Conservation (phyloP, 1,140 invertebrate species). For the Anoplolepis gracilipes region DNA sequence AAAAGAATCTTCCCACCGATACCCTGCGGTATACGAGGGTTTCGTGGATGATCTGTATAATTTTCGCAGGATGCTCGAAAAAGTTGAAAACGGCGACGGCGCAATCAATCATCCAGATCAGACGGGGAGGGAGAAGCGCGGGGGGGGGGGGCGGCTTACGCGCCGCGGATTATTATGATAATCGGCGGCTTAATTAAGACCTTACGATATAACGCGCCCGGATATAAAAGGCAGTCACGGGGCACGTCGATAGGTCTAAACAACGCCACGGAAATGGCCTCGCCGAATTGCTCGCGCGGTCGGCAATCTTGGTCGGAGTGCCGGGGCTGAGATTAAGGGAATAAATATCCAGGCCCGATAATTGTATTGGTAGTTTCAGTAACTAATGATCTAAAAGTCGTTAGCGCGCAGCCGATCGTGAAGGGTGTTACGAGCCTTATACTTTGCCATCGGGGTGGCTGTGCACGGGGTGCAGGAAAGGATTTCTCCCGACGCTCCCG, state of each 20-base stretch:
- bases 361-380: slow-evolving; percentile 86
- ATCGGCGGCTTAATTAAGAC: slow-evolving; percentile 70
- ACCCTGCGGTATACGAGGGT: slow-evolving; percentile 27
- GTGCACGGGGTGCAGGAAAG: not conserved
- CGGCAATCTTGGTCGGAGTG: slow-evolving; percentile 74
- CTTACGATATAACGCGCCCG: slow-evolving; percentile 53
- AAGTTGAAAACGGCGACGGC: slow-evolving; percentile 37
- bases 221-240: slow-evolving; percentile 38
- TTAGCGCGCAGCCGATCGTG: slow-evolving; percentile 80
- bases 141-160: not conserved
- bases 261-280: slow-evolving; percentile 67
- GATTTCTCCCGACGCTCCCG: slow-evolving; percentile 41
- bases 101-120: slow-evolving; percentile 55
- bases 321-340: slow-evolving; percentile 82
- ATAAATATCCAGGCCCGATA: slow-evolving; percentile 84
- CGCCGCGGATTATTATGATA: slow-evolving; percentile 63
- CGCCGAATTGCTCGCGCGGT: slow-evolving; percentile 74
- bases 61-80: slow-evolving; percentile 37
- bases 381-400: slow-evolving; percentile 86
- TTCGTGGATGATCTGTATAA: slow-evolving; percentile 28
- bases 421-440: slow-evolving; percentile 79
- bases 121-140: not conserved
- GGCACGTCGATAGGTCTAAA: slow-evolving; percentile 17
- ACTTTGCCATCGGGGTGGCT: slow-evolving; percentile 39
- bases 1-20: not conserved